Conservation (phyloP, 2,113 vertebrate genomes). For the Channa maculata region DNA sequence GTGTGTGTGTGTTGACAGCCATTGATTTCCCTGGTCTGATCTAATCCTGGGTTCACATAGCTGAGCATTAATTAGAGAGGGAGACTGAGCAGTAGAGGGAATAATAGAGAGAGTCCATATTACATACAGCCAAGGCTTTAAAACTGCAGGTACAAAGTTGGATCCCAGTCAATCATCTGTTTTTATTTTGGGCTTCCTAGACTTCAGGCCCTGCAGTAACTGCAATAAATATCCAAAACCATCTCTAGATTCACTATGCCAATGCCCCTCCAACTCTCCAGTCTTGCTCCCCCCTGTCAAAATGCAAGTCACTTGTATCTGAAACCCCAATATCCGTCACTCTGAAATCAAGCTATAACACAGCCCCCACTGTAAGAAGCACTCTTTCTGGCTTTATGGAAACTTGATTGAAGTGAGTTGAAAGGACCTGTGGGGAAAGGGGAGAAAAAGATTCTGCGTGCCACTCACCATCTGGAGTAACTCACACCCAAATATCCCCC, state of each 20-base stretch:
- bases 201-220: slow-evolving; percentile 46
- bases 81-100: slow-evolving; percentile 46
- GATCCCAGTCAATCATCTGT: slow-evolving; percentile 52
- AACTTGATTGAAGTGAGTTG: slow-evolving; percentile 76
- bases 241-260: slow-evolving; percentile 14
- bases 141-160: slow-evolving; percentile 53
- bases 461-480: slow-evolving; percentile 63
- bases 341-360: slow-evolving; percentile 50
- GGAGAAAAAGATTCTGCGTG: slow-evolving; percentile 45
- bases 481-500: slow-evolving; percentile 6
- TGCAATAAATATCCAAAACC: slow-evolving; percentile 48
- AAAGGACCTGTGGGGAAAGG: slow-evolving; percentile 63
- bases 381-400: slow-evolving; percentile 65
- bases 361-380: slow-evolving; percentile 49
- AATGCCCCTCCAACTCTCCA: slow-evolving; percentile 17
- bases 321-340: slow-evolving; percentile 58
- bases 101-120: slow-evolving; percentile 30
- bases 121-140: slow-evolving; percentile 44
- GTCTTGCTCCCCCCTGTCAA: slow-evolving; percentile 14
- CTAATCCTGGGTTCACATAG: slow-evolving; percentile 76
- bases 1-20: slow-evolving; percentile 42
- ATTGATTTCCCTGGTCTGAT: slow-evolving; percentile 77
- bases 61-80: slow-evolving; percentile 76
- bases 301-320: slow-evolving; percentile 44
- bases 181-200: slow-evolving; percentile 45